Evolutionary conservation across 2,797 vertebrate species (phyloP), one percentile per base, ranked within the genome.

Genomic region (Neopelma chrysocephalum): DNA sequence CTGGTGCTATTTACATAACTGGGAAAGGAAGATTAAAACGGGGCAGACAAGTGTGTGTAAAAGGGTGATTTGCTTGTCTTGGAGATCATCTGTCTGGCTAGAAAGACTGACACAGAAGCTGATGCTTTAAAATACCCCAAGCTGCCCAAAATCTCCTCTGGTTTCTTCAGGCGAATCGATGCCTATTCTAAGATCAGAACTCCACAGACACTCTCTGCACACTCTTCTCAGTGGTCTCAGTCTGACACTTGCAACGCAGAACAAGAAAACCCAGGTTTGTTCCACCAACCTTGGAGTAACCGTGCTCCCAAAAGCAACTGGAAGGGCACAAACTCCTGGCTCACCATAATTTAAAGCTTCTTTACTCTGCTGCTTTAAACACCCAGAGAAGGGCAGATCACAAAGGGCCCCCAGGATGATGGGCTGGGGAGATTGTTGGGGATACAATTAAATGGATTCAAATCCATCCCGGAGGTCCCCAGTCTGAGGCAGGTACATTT

Each of bases 1-100:
- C 82, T 62, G 32, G 14, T 8, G 9, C 60, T 65, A 34, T 81
- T 97, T 96, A 88, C 82, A 29, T 88, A 93, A 94, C 89, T 83
- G 80, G 61, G n/a, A 70, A 73, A 70, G 65, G 64, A 85, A 71
- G 82, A 93, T 70, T 94, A 82, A 86, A 71, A 60, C 12, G n/a
- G 51, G 65, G n/a, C 48, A 32, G 51, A 69, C 34, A 75, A 89
- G 27, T 12, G 26, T 20, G 11, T 45, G 11, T 34, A 25, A 77
- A 72, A 75, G 54, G 22, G 31, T 2, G 25, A 65, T 89, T 79
- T 76, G 11, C 61, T 81, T 43, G 17, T 72, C 66, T 60, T 50
- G 26, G 36, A 38, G 42, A 79, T 62, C 5, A 36, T 61, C 42
- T 71, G 26, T 47, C 72, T 34, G 54, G 38, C 4, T 72, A 77